Percentiles rank a stretch among this genome's conserved stretches.
Evolutionary conservation across 2,888 invertebrate species (phyloP).

Genomic region (Tricholauxania praeusta): DNA sequence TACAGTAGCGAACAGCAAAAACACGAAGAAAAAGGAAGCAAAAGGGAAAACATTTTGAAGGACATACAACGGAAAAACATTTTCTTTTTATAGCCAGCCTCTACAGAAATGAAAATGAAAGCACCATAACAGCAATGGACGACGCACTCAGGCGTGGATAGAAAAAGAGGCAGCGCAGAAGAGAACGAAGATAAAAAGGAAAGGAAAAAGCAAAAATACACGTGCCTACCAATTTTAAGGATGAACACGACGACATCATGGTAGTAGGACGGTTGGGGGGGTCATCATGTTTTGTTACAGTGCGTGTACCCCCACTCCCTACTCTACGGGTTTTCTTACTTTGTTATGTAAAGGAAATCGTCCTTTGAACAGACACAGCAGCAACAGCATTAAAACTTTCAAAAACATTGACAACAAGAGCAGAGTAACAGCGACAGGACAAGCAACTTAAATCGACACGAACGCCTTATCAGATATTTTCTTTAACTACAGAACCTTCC

Average conservation of each 20-base stretch:
- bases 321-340: too few relatives aligned
- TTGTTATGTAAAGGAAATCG: too few relatives aligned
- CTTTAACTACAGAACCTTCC: not conserved
- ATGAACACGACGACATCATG: not conserved
- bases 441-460: not conserved
- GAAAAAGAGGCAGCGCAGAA: not conserved
- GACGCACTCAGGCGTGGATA: not conserved
- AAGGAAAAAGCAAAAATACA: not conserved
- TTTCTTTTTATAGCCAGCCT: conserved; percentile 21
- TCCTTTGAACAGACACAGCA: not conserved
- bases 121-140: not conserved
- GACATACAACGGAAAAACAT: conserved; percentile 12
- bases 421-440: not conserved
- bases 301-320: too few relatives aligned
- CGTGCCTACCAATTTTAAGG: conserved; percentile 19
- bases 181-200: not conserved
- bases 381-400: not conserved
- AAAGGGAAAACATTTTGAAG: conserved; percentile 13
- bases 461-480: conserved; percentile 18
- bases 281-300: too few relatives aligned
- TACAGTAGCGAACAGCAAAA: too few relatives aligned
- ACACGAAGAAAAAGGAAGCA: not conserved
- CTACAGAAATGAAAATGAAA: conserved; percentile 17
- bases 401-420: conserved; percentile 8
- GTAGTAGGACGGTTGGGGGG: too few relatives aligned